Evolutionary conservation across 2,888 invertebrate genomes (phyloP).

Genomic region (Dasysyrphus albostriatus): DNA sequence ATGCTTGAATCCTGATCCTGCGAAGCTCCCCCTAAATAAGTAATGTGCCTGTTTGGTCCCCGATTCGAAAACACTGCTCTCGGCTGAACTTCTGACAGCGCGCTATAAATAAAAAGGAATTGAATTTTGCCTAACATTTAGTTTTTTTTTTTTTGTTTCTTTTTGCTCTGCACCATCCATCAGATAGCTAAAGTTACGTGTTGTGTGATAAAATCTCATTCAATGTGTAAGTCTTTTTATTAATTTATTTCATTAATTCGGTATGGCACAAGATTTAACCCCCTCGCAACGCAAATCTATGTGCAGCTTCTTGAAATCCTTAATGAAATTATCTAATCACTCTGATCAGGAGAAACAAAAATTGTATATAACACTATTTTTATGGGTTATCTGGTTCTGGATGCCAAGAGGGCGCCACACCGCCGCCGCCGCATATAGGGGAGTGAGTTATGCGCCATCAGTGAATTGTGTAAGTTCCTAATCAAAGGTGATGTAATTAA

Average conservation of each 20-base stretch:
- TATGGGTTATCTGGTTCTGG: conserved; percentile 21
- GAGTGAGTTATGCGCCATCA: conserved; percentile 37
- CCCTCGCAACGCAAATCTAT: background rate
- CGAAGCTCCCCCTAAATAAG: conserved; percentile 66
- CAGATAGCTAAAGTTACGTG: conserved; percentile 59
- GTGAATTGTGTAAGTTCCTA: conserved; percentile 70
- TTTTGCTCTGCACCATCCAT: conserved; percentile 37
- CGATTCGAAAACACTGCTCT: conserved; percentile 45
- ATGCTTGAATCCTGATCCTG: background rate
- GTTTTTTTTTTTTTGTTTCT: conserved; percentile 25
- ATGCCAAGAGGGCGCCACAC: background rate
- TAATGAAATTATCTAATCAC: conserved; percentile 75
- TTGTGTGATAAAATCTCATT: conserved; percentile 71
- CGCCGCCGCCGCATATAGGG: background rate
- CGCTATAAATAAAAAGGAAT: conserved; percentile 74
- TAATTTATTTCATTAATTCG: conserved; percentile 75
- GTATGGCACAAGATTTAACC: conserved; percentile 32
- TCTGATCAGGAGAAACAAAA: conserved; percentile 34
- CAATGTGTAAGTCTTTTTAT: conserved; percentile 72
- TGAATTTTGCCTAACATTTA: conserved; percentile 68
- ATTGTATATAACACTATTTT: conserved; percentile 26
- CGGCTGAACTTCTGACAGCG: conserved; percentile 68
- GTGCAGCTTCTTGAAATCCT: conserved; percentile 47
- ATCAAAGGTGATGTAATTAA: conserved; percentile 76
- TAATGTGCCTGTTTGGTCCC: conserved; percentile 63